A percentile compares a stretch with the other conserved stretches of the same genome.
These are phyloP conservation scores for Drosophila suboccidentalis DNA, from an alignment of 2,888 invertebrate species.

Conservation along the genomic window DNA sequence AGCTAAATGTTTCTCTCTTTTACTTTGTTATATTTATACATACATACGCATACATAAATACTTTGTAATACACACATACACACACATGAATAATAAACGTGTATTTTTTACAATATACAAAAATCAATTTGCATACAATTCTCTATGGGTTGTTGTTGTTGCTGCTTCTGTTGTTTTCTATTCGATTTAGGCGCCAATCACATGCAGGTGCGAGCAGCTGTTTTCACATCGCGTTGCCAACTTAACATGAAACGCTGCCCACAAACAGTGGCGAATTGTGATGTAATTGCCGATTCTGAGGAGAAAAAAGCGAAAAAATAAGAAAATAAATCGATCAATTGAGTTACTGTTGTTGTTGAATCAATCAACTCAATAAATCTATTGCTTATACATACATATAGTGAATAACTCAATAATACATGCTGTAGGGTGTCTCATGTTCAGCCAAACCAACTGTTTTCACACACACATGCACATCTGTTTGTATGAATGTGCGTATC, in stretches of 20 bases:
- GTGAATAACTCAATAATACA: constrained; percentile 13
- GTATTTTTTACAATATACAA: constrained; percentile 71
- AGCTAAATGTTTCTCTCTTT: constrained; percentile 60
- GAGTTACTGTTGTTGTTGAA: constrained; percentile 13
- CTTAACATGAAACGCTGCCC: constrained; percentile 20
- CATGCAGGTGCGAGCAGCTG: constrained; percentile 52
- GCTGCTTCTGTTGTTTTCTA: background rate
- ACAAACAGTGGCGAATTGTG: constrained; percentile 40
- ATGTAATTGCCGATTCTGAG: constrained; percentile 45
- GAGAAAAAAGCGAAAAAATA: constrained; percentile 22
- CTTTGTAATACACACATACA: constrained; percentile 58
- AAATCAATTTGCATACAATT: constrained; percentile 18
- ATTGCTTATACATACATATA: constrained; percentile 3
- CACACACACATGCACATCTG: constrained; percentile 7
- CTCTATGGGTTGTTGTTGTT: constrained; percentile 2
- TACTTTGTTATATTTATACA: constrained; percentile 59
- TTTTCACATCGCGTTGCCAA: constrained; percentile 63
- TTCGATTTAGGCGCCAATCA: constrained; percentile 15
- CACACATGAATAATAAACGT: constrained; percentile 64
- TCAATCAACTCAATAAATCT: constrained; percentile 17
- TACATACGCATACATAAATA: constrained; percentile 43
- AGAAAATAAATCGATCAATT: constrained; percentile 26
- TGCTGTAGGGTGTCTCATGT: constrained; percentile 32
- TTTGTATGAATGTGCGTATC: background rate
- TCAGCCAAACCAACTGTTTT: constrained; percentile 22